These are phyloP conservation scores for Semnopithecus entellus DNA, from an alignment of 2,113 vertebrate genomes.

Conservation along the genomic window DNA sequence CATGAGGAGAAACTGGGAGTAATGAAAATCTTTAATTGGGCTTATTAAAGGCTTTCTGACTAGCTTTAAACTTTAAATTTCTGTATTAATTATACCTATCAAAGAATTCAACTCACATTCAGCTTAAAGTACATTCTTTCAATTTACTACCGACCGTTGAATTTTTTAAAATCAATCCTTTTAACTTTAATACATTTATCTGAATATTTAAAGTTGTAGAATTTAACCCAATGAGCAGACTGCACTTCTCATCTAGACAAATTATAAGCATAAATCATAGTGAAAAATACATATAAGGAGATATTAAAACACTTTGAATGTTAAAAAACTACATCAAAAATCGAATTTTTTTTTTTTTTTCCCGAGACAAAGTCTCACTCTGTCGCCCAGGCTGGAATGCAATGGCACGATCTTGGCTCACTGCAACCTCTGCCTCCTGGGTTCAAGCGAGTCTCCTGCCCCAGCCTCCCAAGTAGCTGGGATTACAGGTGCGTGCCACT, in stretches of 20 bases:
- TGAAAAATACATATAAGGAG: constrained; percentile 4
- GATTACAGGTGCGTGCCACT: too few relatives aligned
- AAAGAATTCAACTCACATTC: constrained; percentile 5
- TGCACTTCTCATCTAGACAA: constrained; percentile 39
- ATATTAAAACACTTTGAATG: constrained; percentile 23
- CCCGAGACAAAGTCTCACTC: too few relatives aligned
- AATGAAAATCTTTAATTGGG: neutral
- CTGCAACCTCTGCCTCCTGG: too few relatives aligned
- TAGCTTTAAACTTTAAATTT: constrained; percentile 26
- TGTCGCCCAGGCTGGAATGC: too few relatives aligned
- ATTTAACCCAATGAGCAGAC: constrained; percentile 24
- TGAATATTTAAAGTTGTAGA: constrained; percentile 55
- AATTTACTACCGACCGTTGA: neutral
- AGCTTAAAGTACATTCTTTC: constrained; percentile 35
- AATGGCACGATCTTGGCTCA: too few relatives aligned
- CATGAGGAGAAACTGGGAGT: neutral
- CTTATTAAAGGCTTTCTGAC: neutral
- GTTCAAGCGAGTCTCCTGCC: too few relatives aligned
- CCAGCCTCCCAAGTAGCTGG: too few relatives aligned
- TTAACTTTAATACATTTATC: neutral
- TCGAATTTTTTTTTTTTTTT: neutral
- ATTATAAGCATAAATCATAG: constrained; percentile 16
- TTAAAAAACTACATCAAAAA: neutral
- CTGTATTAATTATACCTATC: neutral
- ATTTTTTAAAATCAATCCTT: neutral